A percentile compares a stretch with the other conserved stretches of the same genome.
Conservation (phyloP, 23 tunicate species). For the Ciona savignyi region DNA sequence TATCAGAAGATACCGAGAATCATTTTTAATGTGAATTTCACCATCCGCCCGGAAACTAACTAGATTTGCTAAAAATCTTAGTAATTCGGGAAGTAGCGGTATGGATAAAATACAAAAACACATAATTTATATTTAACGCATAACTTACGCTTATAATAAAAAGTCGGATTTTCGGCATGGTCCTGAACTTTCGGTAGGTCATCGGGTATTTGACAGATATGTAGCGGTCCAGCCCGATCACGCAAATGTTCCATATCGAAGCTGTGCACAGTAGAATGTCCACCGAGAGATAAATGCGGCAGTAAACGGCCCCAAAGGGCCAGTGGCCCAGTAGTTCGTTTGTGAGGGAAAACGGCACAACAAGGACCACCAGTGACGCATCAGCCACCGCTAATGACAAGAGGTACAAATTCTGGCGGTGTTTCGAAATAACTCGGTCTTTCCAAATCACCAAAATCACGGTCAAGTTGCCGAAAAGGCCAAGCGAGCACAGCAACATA, state of each 20-base stretch:
- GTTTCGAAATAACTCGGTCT: constrained; percentile 56
- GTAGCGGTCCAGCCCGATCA: constrained; percentile 79
- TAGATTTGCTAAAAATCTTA: too few species aligned
- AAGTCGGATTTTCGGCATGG: constrained; percentile 25
- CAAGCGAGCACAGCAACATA: constrained; percentile 64
- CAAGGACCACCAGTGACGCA: constrained; percentile 56
- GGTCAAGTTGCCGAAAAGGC: constrained; percentile 54
- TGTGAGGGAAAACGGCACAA: constrained; percentile 70
- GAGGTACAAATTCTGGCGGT: constrained; percentile 59
- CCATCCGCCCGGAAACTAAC: too few species aligned
- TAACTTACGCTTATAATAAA: constrained; percentile 49
- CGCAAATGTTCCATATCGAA: constrained; percentile 86
- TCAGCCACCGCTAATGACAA: constrained; percentile 82
- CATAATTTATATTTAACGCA: too few species aligned
- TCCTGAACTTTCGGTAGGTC: constrained; percentile 37
- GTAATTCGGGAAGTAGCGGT: too few species aligned
- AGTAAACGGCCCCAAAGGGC: constrained; percentile 85
- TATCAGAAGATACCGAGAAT: too few species aligned
- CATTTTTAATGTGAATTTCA: too few species aligned
- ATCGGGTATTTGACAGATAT: constrained; percentile 70
- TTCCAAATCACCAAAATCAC: constrained; percentile 48
- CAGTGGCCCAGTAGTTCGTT: constrained; percentile 61
- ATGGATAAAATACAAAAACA: too few species aligned
- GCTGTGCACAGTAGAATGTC: constrained; percentile 89
- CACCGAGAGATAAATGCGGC: constrained; percentile 67